Conservation (phyloP, 2,113 vertebrate genomes). For the Butastur rufipennis region DNA sequence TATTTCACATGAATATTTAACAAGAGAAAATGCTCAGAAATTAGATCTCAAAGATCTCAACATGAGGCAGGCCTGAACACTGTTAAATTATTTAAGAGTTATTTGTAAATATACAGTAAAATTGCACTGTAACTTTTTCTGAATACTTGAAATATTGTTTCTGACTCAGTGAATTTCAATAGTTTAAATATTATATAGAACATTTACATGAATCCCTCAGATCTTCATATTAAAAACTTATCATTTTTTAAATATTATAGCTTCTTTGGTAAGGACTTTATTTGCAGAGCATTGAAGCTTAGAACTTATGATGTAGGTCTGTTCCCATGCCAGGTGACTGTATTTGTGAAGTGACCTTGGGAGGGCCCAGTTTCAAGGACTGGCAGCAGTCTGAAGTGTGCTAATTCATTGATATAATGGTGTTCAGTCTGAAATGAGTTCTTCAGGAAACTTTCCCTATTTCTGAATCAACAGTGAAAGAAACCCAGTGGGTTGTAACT, state of each 20-base stretch:
- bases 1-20: not conserved
- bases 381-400: not conserved
- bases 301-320: not conserved
- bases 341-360: not conserved
- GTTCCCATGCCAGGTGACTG: not conserved
- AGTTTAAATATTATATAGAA: not conserved
- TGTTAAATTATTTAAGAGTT: not conserved
- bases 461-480: not conserved
- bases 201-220: not conserved
- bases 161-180: not conserved
- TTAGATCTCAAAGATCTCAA: not conserved
- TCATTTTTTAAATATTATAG: fast-evolving
- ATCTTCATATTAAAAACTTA: not conserved
- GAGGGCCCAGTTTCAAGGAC: not conserved
- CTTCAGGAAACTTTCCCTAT: not conserved
- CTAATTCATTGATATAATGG: not conserved
- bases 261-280: not conserved
- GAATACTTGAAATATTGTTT: not conserved
- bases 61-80: not conserved
- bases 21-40: not conserved
- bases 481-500: not conserved
- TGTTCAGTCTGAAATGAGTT: not conserved
- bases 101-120: not conserved
- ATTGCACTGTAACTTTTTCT: not conserved
- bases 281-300: not conserved